Conservation (phyloP, 1,140 invertebrate genomes). For the Halyomorpha halys region DNA sequence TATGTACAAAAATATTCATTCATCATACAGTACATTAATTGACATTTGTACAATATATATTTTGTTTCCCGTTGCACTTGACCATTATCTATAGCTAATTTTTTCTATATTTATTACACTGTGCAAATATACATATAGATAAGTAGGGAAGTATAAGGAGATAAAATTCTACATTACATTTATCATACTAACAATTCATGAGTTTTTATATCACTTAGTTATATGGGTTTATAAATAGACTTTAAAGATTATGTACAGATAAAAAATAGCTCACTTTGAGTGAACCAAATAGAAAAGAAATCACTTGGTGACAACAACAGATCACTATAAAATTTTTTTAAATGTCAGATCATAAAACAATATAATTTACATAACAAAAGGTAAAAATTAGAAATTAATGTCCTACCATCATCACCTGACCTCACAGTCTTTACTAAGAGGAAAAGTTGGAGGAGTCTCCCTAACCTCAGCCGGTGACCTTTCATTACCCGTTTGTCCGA, state of each 20-base stretch:
- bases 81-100: constrained; percentile 32
- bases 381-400: constrained; percentile 13
- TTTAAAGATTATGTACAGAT: constrained; percentile 26
- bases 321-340: constrained; percentile 20
- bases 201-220: constrained; percentile 24
- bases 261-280: constrained; percentile 30
- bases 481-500: constrained; percentile 23
- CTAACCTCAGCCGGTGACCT: constrained; percentile 4
- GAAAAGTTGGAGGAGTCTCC: constrained; percentile 39
- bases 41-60: constrained; percentile 42
- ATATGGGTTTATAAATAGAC: constrained; percentile 16
- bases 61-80: constrained; percentile 30
- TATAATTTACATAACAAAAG: constrained; percentile 24
- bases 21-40: constrained; percentile 38
- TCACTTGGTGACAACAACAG: constrained; percentile 32
- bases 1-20: constrained; percentile 45
- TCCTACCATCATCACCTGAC: constrained; percentile 55
- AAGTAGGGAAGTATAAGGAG: constrained; percentile 17
- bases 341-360: constrained; percentile 26
- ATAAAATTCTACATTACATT: constrained; percentile 26
- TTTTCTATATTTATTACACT: constrained; percentile 30
- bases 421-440: constrained; percentile 68
- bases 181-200: constrained; percentile 28
- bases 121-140: constrained; percentile 33
- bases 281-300: constrained; percentile 24